phyloP scores from a whole-genome alignment of 2,888 invertebrate genomes.

The Spodoptera exigua region DNA sequence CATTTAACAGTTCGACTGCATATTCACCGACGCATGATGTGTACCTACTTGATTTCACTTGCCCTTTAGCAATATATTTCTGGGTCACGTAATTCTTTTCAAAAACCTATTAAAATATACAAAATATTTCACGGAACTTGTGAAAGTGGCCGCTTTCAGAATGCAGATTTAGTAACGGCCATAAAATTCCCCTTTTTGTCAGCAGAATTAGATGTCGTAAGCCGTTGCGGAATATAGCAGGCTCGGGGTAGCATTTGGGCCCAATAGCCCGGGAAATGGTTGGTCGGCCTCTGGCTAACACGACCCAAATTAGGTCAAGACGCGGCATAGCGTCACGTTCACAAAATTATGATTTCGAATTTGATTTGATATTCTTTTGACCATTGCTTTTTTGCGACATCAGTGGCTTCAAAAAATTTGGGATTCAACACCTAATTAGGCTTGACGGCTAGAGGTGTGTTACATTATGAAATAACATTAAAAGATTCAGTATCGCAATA shows the following conservation, averaged over 20 bases:
- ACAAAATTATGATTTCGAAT: constrained; percentile 64
- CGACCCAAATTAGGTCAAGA: constrained; percentile 79
- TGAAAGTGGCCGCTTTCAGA: constrained; percentile 29
- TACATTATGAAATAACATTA: constrained; percentile 54
- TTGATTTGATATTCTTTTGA: constrained; percentile 65
- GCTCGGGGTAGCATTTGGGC: constrained; percentile 72
- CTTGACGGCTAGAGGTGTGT: constrained; percentile 34
- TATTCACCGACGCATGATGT: constrained; percentile 56
- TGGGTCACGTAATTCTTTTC: constrained; percentile 46
- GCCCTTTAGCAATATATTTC: constrained; percentile 41
- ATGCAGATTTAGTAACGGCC: constrained; percentile 61
- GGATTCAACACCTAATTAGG: constrained; percentile 41
- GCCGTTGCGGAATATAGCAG: constrained; percentile 64
- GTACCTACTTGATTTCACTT: constrained; percentile 52
- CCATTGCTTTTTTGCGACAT: constrained; percentile 44
- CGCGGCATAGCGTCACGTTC: constrained; percentile 67
- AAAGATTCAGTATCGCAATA: constrained; percentile 56
- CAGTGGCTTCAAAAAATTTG: constrained; percentile 33
- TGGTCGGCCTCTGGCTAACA: constrained; percentile 66
- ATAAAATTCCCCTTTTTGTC: constrained; percentile 72
- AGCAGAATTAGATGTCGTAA: constrained; percentile 73
- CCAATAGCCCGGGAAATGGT: constrained; percentile 75
- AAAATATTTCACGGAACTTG: constrained; percentile 23
- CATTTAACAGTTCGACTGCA: constrained; percentile 61
- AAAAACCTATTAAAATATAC: constrained; percentile 38